Evolutionary conservation across 2,888 invertebrate genomes (phyloP).

Genomic region (Malacosoma neustria): DNA sequence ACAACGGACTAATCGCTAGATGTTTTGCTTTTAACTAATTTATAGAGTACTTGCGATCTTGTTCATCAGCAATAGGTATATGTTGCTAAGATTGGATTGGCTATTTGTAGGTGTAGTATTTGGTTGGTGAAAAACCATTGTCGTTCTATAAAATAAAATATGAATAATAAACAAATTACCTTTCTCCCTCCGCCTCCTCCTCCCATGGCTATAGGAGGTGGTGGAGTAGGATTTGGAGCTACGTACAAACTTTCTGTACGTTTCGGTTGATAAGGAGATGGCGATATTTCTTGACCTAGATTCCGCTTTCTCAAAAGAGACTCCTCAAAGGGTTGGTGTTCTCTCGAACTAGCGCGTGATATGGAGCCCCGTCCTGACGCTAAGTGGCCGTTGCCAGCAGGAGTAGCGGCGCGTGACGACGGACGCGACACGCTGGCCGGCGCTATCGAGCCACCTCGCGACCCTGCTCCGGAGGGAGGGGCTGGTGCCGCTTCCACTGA

Average conservation of each 20-base stretch:
- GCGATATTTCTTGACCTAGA: slow-evolving; percentile 91
- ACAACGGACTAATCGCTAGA: too few species aligned
- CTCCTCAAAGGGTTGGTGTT: slow-evolving; percentile 85
- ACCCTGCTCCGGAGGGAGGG: slow-evolving; percentile 74
- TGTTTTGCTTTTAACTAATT: too few species aligned
- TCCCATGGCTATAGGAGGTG: slow-evolving; percentile 50
- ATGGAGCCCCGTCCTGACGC: slow-evolving; percentile 76
- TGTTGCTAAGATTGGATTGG: too few species aligned
- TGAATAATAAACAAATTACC: slow-evolving; percentile 27
- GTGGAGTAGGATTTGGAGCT: slow-evolving; percentile 57
- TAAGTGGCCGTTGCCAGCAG: slow-evolving; percentile 79
- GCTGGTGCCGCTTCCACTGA: slow-evolving; percentile 81
- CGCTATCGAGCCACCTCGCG: slow-evolving; percentile 83
- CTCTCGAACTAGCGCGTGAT: slow-evolving; percentile 59
- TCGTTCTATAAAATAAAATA: too few species aligned
- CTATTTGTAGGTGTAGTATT: too few species aligned
- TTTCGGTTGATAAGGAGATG: slow-evolving; percentile 91
- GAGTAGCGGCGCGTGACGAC: slow-evolving; percentile 66
- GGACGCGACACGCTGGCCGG: slow-evolving; percentile 79
- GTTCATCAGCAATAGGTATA: too few species aligned
- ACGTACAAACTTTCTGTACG: slow-evolving; percentile 93
- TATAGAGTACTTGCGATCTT: too few species aligned
- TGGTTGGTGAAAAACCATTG: too few species aligned
- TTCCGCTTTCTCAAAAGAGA: slow-evolving; percentile 85
- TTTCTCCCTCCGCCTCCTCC: slow-evolving; percentile 58